A percentile compares a stretch with the other conserved stretches of the same genome.
These are phyloP conservation scores for Phanerotoma sp. DNA, from an alignment of 2,888 invertebrate species.

Conservation along the genomic window DNA sequence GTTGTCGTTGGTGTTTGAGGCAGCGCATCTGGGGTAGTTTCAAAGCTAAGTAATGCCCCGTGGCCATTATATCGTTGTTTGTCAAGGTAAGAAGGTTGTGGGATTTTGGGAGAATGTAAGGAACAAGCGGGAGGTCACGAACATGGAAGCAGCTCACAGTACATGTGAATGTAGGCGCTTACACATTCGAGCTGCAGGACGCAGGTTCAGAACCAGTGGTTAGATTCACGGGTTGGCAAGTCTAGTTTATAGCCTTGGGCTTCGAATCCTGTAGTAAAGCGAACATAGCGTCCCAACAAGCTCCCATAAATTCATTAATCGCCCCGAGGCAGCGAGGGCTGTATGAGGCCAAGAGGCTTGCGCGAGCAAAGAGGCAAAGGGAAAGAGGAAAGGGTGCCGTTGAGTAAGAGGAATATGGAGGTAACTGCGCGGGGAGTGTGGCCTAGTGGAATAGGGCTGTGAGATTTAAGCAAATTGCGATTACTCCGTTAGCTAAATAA, in stretches of 20 bases:
- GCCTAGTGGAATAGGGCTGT: slow-evolving; percentile 37
- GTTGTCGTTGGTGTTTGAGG: too few relatives aligned
- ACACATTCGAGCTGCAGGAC: too few relatives aligned
- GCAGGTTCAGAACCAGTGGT: slow-evolving; percentile 40
- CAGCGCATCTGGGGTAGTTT: not conserved
- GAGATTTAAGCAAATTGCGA: slow-evolving; percentile 52
- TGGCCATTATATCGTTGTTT: not conserved
- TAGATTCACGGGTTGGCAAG: slow-evolving; percentile 47
- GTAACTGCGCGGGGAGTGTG: slow-evolving; percentile 1
- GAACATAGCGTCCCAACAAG: slow-evolving; percentile 44
- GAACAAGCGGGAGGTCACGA: slow-evolving; percentile 5
- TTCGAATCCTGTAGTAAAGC: slow-evolving; percentile 46
- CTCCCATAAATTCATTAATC: slow-evolving; percentile 52
- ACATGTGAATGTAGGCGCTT: slow-evolving; percentile 24
- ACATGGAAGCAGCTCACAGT: slow-evolving; percentile 13
- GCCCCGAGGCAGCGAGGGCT: slow-evolving; percentile 39
- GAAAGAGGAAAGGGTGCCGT: slow-evolving; percentile 19
- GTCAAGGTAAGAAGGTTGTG: not conserved
- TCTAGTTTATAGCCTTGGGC: slow-evolving; percentile 48
- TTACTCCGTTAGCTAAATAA: slow-evolving; percentile 50
- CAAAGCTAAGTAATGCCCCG: slow-evolving; percentile 7
- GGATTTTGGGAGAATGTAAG: not conserved
- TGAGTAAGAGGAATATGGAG: not conserved
- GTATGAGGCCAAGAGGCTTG: slow-evolving; percentile 32
- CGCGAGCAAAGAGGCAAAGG: not conserved